Base-by-base conservation (phyloP, 2,888 invertebrate species). In the Ligdia adustata region DNA sequence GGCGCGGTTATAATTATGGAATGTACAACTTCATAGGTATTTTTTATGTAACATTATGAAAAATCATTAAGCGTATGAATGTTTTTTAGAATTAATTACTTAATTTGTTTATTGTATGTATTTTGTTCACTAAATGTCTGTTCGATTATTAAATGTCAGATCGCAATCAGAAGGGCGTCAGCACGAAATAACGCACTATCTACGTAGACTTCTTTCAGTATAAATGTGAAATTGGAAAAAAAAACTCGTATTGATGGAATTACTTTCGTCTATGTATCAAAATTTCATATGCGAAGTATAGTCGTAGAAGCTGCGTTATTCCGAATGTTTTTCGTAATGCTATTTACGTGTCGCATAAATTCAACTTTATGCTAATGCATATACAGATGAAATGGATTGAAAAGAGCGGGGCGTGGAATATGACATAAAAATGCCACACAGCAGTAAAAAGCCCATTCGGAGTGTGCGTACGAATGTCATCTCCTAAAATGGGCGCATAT, bases 1-100 rank as follows among this genome's bases (percentile, higher is more conserved):
- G 75, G 73, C 60, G 71, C 57, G 71, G 60, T 64, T 55, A 44
- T 50, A 68, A 66, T 69, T 72, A 69, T 57, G 59, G 61, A 52
- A 68, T 72, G 71, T 66, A 67, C 58, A 64, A 61, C 59, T 56
- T 72, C 48, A 78, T 79, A 77, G 82, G 80, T 70, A 72, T 22
- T 69, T 77, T 79, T 75, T 77, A 75, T 76, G 64, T 52, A 56
- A 40, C 41, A 55, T 61, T 69, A 76, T 77, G 70, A 74, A 72
- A 72, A 64, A 72, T 67, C 59, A 27, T 12, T 24, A 24, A 5
- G 12, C 7, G 50, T 55, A 60, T 45, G n/a, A 60, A 29, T 7
- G 28, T 27, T 11, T 39, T 40, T 46, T 37, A 18, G 31, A 41
- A 33, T 14, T 38, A 33, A 29, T 14, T 44, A 15, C 34, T 15